Evolutionary conservation across 2,797 vertebrate species (phyloP).

Genomic region (Siniperca scherzeri): DNA sequence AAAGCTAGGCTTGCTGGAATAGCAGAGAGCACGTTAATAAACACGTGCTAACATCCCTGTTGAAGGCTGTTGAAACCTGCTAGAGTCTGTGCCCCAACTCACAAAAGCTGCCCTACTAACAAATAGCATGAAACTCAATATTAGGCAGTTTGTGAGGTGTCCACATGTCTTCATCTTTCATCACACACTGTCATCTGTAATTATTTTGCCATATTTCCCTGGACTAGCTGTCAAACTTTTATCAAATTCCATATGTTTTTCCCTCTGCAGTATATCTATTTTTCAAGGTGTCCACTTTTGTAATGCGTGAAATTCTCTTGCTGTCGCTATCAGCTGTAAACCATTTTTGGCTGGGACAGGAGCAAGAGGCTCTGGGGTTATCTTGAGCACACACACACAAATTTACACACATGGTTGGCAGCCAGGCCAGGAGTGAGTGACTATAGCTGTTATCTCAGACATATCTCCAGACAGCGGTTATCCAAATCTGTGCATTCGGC

Average conservation of each 20-base stretch:
- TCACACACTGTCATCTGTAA: conserved; percentile 45
- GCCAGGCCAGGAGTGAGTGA: conserved; percentile 74
- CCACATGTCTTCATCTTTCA: conserved; percentile 49
- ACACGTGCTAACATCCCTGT: conserved; percentile 19
- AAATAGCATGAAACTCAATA: conserved; percentile 28
- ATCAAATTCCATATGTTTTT: conserved; percentile 59
- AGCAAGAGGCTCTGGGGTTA: conserved; percentile 72
- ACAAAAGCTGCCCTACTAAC: conserved; percentile 6
- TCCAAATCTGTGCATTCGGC: conserved; percentile 81
- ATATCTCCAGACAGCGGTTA: conserved; percentile 84
- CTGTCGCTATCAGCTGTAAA: conserved; percentile 75
- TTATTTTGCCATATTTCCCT: conserved; percentile 50
- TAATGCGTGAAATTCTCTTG: conserved; percentile 72
- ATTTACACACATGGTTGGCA: conserved; percentile 43
- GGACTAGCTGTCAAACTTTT: conserved; percentile 56
- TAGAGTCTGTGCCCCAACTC: neutral
- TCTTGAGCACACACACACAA: conserved; percentile 50
- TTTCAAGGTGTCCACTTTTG: conserved; percentile 74
- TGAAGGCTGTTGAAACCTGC: neutral
- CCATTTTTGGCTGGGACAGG: conserved; percentile 61
- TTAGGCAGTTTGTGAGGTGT: conserved; percentile 17
- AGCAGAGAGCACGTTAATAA: conserved; percentile 33
- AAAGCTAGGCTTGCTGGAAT: conserved; percentile 7
- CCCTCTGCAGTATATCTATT: conserved; percentile 57
- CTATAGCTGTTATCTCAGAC: conserved; percentile 77